Percentiles rank a stretch among this genome's conserved stretches.
phyloP scores from a whole-genome alignment of 2,113 vertebrate species.

The Phoenicopterus ruber region DNA sequence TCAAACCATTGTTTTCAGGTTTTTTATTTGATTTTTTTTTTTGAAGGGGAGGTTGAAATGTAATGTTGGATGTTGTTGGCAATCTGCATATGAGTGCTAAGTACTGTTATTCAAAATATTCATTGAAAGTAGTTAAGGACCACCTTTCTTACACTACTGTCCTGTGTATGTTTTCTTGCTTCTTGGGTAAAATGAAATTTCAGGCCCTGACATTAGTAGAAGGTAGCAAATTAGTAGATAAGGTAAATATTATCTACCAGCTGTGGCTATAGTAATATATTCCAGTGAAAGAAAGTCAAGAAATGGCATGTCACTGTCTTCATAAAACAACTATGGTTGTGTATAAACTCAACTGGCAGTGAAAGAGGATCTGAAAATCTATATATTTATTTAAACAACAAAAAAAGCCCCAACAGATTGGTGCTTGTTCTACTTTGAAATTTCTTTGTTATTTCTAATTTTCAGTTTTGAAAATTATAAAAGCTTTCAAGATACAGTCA shows the following conservation, averaged over 20 bases:
- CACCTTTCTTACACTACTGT: not conserved
- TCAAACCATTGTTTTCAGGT: not conserved
- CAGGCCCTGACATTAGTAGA: not conserved
- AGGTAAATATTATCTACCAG: not conserved
- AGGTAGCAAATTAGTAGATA: not conserved
- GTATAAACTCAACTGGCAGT: not conserved
- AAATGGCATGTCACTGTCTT: not conserved
- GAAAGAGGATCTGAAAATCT: not conserved
- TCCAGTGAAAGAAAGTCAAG: not conserved
- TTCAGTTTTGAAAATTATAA: not conserved
- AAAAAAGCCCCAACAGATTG: rapidly evolving
- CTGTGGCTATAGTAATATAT: not conserved
- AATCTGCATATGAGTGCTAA: not conserved
- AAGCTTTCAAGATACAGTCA: not conserved
- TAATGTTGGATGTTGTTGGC: not conserved
- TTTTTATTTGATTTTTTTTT: not conserved
- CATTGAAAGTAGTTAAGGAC: not conserved
- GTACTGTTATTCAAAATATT: not conserved
- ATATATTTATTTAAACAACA: not conserved
- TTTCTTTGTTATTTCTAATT: not conserved
- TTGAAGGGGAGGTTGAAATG: rapidly evolving
- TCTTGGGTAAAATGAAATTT: not conserved
- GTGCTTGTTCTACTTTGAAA: not conserved
- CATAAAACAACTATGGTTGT: not conserved
- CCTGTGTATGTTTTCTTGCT: not conserved